Conservation (phyloP, 2,888 invertebrate species). For the Apotomis turbidana region DNA sequence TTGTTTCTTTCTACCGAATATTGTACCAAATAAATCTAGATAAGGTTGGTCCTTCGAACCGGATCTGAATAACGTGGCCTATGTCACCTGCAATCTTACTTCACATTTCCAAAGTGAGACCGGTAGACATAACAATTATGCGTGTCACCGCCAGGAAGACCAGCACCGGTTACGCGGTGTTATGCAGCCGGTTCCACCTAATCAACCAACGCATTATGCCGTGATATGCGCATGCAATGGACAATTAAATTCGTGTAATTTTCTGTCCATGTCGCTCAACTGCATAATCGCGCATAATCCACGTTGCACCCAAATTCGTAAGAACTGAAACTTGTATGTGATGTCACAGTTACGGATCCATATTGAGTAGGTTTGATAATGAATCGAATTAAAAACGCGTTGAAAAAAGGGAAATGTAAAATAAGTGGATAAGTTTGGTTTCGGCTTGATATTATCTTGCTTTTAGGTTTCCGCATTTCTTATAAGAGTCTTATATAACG, state of each 20-base stretch:
- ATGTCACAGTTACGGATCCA: not conserved
- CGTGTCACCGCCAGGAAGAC: not conserved
- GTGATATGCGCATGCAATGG: not conserved
- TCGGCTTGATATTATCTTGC: no score
- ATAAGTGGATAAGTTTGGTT: no score
- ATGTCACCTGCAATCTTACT: no score
- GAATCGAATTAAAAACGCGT: no score
- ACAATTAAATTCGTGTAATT: not conserved
- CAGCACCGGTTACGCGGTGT: not conserved
- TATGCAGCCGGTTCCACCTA: not conserved
- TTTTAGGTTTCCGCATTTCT: no score
- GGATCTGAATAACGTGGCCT: no score
- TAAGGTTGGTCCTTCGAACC: no score
- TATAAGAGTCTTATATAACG: no score
- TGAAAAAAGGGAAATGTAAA: no score
- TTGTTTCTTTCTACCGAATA: no score
- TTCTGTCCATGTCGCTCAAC: not conserved
- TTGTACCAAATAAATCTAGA: no score
- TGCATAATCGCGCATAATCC: not conserved
- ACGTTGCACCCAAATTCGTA: not conserved
- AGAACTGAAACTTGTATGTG: not conserved
- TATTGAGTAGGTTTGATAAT: no score
- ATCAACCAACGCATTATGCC: not conserved
- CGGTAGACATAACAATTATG: not conserved
- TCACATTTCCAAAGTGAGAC: not conserved